Evolutionary conservation across 1,140 invertebrate genomes (phyloP), one percentile per base, ranked within the genome.

Genomic region (Drosophila triauraria): DNA sequence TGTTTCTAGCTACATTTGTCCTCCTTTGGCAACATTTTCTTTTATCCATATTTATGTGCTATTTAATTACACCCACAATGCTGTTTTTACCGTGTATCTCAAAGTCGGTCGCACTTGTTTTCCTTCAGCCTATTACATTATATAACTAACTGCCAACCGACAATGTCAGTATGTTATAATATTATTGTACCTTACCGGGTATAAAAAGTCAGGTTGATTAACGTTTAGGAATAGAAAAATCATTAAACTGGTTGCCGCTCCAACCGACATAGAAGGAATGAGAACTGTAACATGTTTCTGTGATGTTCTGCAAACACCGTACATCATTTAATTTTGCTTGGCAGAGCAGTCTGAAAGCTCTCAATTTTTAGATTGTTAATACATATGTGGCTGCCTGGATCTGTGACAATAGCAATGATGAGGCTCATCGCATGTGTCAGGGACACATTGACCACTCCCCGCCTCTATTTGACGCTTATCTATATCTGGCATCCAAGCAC

Each of bases 161-260:
- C 20, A 20, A 20, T 30, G 27, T 30, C 27, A 6, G 27, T 30
- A 30, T 7, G 27, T 30, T 30, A 30, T 30, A 30, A 30, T 30
- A 30, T 6, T 6, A 30, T 30, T 30, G 27, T 12, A 12, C 9
- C 32, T 9, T 35, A 35, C 2, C 32, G 32, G 9, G 9, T 35
- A 10, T 35, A 64, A 50, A 30, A 4, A 13, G 27, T 30, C 27
- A 20, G 17, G 30, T 35, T 53, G 30, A 6, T 20, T n/a, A 54
- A 54, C 32, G 32, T 15, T 54, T 23, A 8, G 17, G 6, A 23
- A 15, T 25, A 4, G 2, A 47, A 51, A 86, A 82, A 80, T 71
- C 70, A 70, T 87, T 80, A 77, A 82, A 87, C 75, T 71, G 62
- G 67, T 70, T 43, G 61, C 46, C 63, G 35, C 17, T 43, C 51